Conservation (phyloP, 2,888 invertebrate genomes). For the Scelioninae gen. 1 region DNA sequence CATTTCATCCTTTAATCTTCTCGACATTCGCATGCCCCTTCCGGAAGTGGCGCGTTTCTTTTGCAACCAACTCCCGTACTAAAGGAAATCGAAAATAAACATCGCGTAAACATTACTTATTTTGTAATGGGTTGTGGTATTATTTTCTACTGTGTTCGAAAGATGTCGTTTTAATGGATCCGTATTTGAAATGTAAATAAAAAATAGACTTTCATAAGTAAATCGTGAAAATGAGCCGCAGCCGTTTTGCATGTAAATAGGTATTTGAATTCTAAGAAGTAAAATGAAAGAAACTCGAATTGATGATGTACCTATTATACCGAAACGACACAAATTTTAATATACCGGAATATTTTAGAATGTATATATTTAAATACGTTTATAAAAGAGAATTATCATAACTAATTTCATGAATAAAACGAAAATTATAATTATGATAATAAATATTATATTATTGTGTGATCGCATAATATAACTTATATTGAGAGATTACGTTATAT, state of each 20-base stretch:
- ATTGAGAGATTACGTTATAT: too few relatives aligned
- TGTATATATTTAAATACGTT: too few relatives aligned
- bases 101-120: slow-evolving; percentile 51
- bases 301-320: too few relatives aligned
- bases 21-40: slow-evolving; percentile 54
- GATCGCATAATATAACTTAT: too few relatives aligned
- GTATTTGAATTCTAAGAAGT: slow-evolving; percentile 1
- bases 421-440: too few relatives aligned
- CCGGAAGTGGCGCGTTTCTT: slow-evolving; percentile 64
- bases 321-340: too few relatives aligned
- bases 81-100: slow-evolving; percentile 63
- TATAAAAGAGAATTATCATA: too few relatives aligned
- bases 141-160: slow-evolving; percentile 24
- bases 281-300: too few relatives aligned
- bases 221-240: not conserved
- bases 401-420: too few relatives aligned
- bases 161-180: slow-evolving; percentile 41
- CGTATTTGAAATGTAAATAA: slow-evolving; percentile 32
- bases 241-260: not conserved
- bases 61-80: slow-evolving; percentile 33
- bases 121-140: slow-evolving; percentile 35
- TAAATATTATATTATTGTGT: too few relatives aligned
- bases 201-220: not conserved
- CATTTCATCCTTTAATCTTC: slow-evolving; percentile 67
- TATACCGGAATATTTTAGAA: too few relatives aligned